Percentiles rank a stretch among this genome's conserved stretches.
Conservation (phyloP, 2,888 invertebrate species). For the Plutella xylostella region DNA sequence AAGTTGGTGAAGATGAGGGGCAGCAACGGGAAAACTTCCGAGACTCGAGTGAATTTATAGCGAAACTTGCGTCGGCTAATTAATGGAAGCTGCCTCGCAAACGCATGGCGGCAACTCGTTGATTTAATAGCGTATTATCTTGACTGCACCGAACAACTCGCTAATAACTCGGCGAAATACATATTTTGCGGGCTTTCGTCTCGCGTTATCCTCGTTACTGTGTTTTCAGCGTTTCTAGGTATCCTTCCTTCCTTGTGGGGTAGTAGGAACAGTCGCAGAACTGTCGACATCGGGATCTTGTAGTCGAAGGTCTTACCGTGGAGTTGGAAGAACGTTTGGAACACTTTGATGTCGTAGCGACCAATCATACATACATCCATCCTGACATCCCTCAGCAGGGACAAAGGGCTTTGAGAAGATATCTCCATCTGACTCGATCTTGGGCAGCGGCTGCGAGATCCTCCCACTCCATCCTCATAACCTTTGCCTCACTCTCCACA, state of each 20-base stretch:
- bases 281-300: conserved; percentile 98
- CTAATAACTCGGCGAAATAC: too few species aligned
- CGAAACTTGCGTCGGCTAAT: conserved; percentile 65
- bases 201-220: too few species aligned
- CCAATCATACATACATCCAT: too few species aligned
- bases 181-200: too few species aligned
- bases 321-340: conserved; percentile 74
- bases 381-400: too few species aligned
- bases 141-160: conserved; percentile 16
- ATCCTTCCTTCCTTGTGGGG: conserved; percentile 99
- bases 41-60: conserved; percentile 59
- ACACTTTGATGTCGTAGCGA: conserved; percentile 96
- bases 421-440: too few species aligned
- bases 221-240: too few species aligned
- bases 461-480: too few species aligned
- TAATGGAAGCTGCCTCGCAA: conserved; percentile 57
- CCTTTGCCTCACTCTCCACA: too few species aligned
- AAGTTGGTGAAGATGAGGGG: conserved; percentile 51
- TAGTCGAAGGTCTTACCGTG: conserved; percentile 99
- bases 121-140: conserved; percentile 51
- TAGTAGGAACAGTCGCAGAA: conserved; percentile 91
- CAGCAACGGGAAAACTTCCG: conserved; percentile 43
- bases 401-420: too few species aligned
- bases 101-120: conserved; percentile 40
- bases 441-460: too few species aligned